Evolutionary conservation across 2,888 invertebrate species (phyloP).

Genomic region (Parnassius apollo): DNA sequence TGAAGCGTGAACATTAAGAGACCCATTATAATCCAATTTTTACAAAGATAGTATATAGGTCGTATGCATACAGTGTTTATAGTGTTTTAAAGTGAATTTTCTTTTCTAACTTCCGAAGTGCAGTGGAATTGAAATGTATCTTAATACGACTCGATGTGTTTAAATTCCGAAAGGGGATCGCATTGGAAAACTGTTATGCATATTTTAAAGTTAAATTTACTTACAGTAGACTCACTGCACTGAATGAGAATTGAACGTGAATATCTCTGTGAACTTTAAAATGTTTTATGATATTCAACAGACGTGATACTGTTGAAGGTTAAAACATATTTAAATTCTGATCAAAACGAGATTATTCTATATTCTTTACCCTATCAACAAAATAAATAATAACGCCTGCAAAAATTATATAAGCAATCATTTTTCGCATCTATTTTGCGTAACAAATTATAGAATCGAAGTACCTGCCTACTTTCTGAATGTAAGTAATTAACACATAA

Average conservation of each 20-base stretch:
- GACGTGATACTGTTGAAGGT: constrained; percentile 61
- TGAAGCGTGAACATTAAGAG: no score
- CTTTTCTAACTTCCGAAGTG: constrained; percentile 57
- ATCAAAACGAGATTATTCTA: no score
- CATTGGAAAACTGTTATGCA: constrained; percentile 80
- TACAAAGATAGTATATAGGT: no score
- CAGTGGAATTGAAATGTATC: constrained; percentile 77
- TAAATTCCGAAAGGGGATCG: constrained; percentile 75
- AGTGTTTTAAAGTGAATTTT: constrained; percentile 48
- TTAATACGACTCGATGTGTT: constrained; percentile 77
- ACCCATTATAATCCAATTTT: no score
- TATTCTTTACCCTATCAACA: not conserved
- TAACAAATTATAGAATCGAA: not conserved
- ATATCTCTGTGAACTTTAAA: constrained; percentile 65
- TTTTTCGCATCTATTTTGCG: constrained; percentile 37
- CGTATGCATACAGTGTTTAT: constrained; percentile 24
- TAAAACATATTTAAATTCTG: constrained; percentile 39
- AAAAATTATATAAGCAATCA: constrained; percentile 46
- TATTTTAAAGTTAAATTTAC: constrained; percentile 81
- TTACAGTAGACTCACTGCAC: constrained; percentile 54
- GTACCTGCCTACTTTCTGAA: constrained; percentile 26
- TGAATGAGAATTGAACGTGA: constrained; percentile 62
- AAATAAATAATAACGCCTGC: constrained; percentile 39
- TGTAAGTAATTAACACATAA: constrained; percentile 45
- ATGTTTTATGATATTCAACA: constrained; percentile 68